These are phyloP conservation scores for Oncorhynchus gorbuscha DNA, from an alignment of 2,113 vertebrate species.

Conservation along the genomic window DNA sequence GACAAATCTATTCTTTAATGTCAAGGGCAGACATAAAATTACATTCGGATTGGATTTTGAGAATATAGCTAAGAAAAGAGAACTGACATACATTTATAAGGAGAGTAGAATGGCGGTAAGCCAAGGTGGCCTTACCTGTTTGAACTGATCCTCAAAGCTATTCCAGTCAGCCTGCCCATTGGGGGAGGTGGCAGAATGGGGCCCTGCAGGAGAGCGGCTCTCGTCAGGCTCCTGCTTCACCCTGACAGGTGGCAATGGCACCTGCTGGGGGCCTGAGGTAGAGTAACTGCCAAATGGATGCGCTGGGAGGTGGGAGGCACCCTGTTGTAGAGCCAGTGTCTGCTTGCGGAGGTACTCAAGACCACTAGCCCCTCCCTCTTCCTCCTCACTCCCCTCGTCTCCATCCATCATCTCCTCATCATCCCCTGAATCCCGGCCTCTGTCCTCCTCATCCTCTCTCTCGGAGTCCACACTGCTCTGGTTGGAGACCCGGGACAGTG, in stretches of 20 bases:
- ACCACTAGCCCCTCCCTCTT: conserved; percentile 68
- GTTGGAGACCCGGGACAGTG: conserved; percentile 68
- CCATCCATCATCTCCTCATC: conserved; percentile 75
- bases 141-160: conserved; percentile 84
- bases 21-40: background rate
- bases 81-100: background rate
- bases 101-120: background rate
- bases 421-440: conserved; percentile 74
- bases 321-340: conserved; percentile 77
- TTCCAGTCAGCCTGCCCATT: conserved; percentile 81
- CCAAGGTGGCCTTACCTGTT: conserved; percentile 79
- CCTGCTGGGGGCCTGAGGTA: conserved; percentile 61
- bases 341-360: conserved; percentile 86
- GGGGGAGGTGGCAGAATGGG: conserved; percentile 65
- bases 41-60: background rate
- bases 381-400: conserved; percentile 72
- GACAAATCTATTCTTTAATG: background rate
- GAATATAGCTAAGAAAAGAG: background rate
- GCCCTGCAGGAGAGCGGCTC: conserved; percentile 71
- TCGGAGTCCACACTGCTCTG: conserved; percentile 83
- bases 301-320: conserved; percentile 62
- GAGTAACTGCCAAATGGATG: conserved; percentile 58
- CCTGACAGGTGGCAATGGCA: conserved; percentile 64
- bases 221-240: conserved; percentile 87
- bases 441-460: conserved; percentile 79